These are phyloP conservation scores for Ameiurus melas DNA, from an alignment of 2,113 vertebrate species.

Conservation along the genomic window DNA sequence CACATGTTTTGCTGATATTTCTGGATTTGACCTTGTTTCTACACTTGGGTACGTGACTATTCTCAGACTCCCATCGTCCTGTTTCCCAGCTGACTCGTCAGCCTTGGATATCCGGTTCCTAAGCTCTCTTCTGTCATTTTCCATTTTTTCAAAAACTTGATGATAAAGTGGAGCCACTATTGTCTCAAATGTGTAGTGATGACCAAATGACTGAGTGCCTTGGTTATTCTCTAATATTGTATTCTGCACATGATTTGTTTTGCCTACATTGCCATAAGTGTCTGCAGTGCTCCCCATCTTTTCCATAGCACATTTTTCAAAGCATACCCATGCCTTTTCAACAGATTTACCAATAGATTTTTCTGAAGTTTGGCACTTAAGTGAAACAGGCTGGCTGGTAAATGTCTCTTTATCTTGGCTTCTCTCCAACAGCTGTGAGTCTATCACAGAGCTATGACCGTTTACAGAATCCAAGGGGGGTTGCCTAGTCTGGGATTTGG, in stretches of 20 bases:
- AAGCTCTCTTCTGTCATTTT: constrained; percentile 50
- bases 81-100: background rate
- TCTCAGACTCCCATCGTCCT: background rate
- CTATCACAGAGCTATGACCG: background rate
- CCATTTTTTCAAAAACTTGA: constrained; percentile 59
- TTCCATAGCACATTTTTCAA: constrained; percentile 45
- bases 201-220: constrained; percentile 12
- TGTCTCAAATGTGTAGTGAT: constrained; percentile 60
- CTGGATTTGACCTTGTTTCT: constrained; percentile 26
- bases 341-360: constrained; percentile 24
- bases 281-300: background rate
- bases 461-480: constrained; percentile 46
- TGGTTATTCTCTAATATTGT: constrained; percentile 29
- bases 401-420: constrained; percentile 7
- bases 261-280: background rate
- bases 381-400: constrained; percentile 11
- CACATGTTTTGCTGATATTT: constrained; percentile 13
- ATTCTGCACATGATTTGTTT: constrained; percentile 20
- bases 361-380: constrained; percentile 18
- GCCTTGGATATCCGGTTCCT: constrained; percentile 30
- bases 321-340: constrained; percentile 48
- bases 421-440: constrained; percentile 22
- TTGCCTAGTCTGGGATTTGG: constrained; percentile 12
- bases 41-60: constrained; percentile 30
- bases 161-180: constrained; percentile 65